Evolutionary conservation across 1,140 invertebrate species (phyloP).

Genomic region (Andricus grossulariae): DNA sequence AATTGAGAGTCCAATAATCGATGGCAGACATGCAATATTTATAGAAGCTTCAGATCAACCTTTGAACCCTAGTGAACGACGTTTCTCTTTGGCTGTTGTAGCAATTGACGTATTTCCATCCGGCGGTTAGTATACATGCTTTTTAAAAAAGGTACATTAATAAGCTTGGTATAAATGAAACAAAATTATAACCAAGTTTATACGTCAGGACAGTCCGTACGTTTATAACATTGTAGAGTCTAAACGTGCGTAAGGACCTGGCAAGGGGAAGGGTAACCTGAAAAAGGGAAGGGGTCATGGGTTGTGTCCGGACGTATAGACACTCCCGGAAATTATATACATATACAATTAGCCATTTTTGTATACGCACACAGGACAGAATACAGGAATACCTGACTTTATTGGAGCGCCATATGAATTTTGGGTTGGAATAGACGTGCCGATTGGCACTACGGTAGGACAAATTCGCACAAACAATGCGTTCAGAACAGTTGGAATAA

Average conservation of each 20-base stretch:
- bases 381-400: constrained; percentile 84
- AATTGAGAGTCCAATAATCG: constrained; percentile 79
- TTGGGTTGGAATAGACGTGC: constrained; percentile 90
- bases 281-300: too few species aligned
- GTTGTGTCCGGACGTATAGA: too few species aligned
- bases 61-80: constrained; percentile 85
- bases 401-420: constrained; percentile 92
- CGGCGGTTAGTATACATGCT: constrained; percentile 63
- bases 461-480: constrained; percentile 86
- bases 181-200: not conserved
- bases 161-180: not conserved
- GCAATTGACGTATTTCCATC: constrained; percentile 82
- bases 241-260: too few species aligned
- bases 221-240: too few species aligned
- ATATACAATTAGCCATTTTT: not conserved
- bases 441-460: constrained; percentile 89
- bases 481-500: constrained; percentile 80
- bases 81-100: constrained; percentile 89
- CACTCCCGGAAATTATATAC: too few species aligned
- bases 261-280: too few species aligned
- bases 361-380: constrained; percentile 63
- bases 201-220: too few species aligned
- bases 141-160: not conserved
- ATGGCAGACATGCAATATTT: constrained; percentile 86
- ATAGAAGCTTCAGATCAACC: constrained; percentile 89